phyloP scores from a whole-genome alignment of 2,888 invertebrate species.

The Allacma fusca region DNA sequence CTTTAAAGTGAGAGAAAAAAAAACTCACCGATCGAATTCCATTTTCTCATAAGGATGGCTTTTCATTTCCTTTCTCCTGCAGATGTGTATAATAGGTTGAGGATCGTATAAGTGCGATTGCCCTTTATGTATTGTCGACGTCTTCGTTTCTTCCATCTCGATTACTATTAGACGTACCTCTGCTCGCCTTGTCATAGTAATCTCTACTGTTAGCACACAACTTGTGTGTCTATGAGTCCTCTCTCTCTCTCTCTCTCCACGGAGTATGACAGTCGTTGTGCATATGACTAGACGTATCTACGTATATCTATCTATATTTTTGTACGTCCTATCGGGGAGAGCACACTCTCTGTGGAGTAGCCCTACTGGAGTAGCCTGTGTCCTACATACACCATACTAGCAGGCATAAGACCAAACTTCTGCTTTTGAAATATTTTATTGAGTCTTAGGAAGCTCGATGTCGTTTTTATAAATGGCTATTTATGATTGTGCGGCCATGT shows the following conservation, averaged over 20 bases:
- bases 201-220: slow-evolving; percentile 23
- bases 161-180: slow-evolving; percentile 18
- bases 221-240: neutral
- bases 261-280: neutral
- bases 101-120: slow-evolving; percentile 42
- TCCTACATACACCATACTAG: neutral
- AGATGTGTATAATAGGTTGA: slow-evolving; percentile 55
- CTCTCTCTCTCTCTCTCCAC: neutral
- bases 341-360: no score
- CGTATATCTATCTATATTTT: neutral
- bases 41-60: slow-evolving; percentile 54
- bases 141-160: slow-evolving; percentile 33
- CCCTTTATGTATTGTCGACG: slow-evolving; percentile 38
- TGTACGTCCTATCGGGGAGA: no score
- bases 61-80: slow-evolving; percentile 59
- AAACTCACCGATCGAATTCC: slow-evolving; percentile 46
- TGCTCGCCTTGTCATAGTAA: slow-evolving; percentile 24
- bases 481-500: slow-evolving; percentile 45
- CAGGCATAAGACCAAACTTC: slow-evolving; percentile 45
- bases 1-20: slow-evolving; percentile 44
- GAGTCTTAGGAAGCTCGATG: slow-evolving; percentile 51
- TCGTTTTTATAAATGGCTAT: slow-evolving; percentile 46
- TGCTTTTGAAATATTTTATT: slow-evolving; percentile 60
- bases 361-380: neutral
- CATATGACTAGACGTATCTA: no score